Percentiles rank a stretch among this genome's conserved stretches.
These are phyloP conservation scores for Xestia xanthographa DNA, from an alignment of 2,888 invertebrate species.

Conservation along the genomic window DNA sequence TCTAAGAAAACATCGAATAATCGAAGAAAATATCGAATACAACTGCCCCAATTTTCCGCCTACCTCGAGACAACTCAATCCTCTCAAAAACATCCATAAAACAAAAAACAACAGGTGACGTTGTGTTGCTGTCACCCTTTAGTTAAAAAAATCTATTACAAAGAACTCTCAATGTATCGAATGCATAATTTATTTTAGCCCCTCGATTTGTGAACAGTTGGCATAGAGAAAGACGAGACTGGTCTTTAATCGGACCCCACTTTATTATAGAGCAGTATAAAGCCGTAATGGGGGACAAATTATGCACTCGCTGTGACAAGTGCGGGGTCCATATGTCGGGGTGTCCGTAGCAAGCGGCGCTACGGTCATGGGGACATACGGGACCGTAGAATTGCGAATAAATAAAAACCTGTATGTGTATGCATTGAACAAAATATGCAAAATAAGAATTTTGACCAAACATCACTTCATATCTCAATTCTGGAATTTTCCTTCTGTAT, in stretches of 20 bases:
- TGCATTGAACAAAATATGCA: background rate
- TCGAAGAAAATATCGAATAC: too few relatives aligned
- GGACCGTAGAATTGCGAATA: conserved; percentile 17
- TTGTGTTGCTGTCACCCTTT: too few relatives aligned
- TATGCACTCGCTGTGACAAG: conserved; percentile 86
- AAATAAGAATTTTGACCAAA: background rate
- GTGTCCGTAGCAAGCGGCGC: conserved; percentile 84
- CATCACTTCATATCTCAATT: background rate
- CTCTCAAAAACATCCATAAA: conserved; percentile 42
- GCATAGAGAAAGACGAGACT: conserved; percentile 86
- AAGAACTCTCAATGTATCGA: conserved; percentile 86
- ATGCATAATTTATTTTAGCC: conserved; percentile 87
- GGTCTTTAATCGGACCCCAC: conserved; percentile 86
- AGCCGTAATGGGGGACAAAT: conserved; percentile 89
- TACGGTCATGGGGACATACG: conserved; percentile 70
- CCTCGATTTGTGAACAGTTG: conserved; percentile 84
- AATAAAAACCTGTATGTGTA: background rate
- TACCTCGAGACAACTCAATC: conserved; percentile 2
- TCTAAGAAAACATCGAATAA: background rate
- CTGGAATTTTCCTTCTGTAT: background rate
- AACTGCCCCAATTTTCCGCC: background rate
- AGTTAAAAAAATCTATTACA: conserved; percentile 82
- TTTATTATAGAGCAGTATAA: conserved; percentile 81
- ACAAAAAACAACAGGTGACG: conserved; percentile 81
- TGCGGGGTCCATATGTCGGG: conserved; percentile 87